Conservation (phyloP, 1,140 invertebrate species). For the Pseudobourletiella spinata region DNA sequence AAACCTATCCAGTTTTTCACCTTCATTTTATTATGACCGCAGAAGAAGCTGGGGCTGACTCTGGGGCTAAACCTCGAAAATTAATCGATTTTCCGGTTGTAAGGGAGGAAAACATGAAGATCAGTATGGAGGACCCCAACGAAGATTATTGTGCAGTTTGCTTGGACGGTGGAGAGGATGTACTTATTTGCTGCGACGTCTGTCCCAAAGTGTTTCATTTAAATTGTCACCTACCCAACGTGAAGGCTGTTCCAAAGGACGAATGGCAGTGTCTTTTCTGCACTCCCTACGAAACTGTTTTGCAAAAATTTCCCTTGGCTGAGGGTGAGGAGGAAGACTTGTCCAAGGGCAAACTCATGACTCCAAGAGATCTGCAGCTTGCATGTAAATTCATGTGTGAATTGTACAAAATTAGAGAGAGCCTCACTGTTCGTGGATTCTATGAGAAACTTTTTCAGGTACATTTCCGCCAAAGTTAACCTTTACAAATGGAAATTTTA, state of each 20-base stretch:
- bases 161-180: constrained; percentile 25
- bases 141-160: constrained; percentile 33
- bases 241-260: constrained; percentile 13
- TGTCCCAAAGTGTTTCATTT: constrained; percentile 33
- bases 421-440: neutral
- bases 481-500: no score
- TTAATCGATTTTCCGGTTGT: constrained; percentile 1
- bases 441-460: constrained; percentile 17
- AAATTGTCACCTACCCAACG: constrained; percentile 24
- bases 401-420: constrained; percentile 15
- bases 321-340: neutral
- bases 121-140: constrained; percentile 14
- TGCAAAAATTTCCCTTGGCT: neutral
- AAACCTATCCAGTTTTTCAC: no score
- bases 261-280: constrained; percentile 28
- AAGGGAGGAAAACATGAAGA: constrained; percentile 26
- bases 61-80: no score
- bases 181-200: constrained; percentile 28
- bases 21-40: no score
- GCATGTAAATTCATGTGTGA: constrained; percentile 27
- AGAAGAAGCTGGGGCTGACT: no score
- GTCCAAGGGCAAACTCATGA: no score
- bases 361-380: constrained; percentile 3
- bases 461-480: no score
- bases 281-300: constrained; percentile 2